These are phyloP conservation scores for Corydoras maculifer DNA, from an alignment of 2,113 vertebrate genomes.

Conservation along the genomic window DNA sequence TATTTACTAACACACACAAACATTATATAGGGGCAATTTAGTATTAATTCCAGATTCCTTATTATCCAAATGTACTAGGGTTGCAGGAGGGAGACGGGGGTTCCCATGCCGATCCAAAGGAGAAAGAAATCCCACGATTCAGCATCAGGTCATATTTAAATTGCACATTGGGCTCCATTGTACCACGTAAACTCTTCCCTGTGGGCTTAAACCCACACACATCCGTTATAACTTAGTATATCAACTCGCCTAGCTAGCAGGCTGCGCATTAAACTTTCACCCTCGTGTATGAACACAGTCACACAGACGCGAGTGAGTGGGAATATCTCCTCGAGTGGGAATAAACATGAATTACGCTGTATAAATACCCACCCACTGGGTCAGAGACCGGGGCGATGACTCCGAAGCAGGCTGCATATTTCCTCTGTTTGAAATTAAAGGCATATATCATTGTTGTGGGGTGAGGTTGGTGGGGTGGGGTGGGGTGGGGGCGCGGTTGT, in stretches of 20 bases:
- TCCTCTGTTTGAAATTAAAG: background rate
- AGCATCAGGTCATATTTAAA: too few relatives aligned
- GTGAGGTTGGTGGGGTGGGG: too few relatives aligned
- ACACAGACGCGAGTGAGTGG: background rate
- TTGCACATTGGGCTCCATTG: too few relatives aligned
- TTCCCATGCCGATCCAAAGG: too few relatives aligned
- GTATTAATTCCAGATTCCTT: too few relatives aligned
- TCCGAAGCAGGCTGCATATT: background rate
- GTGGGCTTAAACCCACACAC: background rate
- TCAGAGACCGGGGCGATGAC: background rate
- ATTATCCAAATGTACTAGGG: too few relatives aligned
- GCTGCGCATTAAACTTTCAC: background rate
- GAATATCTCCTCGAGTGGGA: slow-evolving; percentile 9
- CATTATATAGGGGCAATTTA: too few relatives aligned
- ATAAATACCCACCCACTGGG: background rate
- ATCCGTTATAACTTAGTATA: background rate
- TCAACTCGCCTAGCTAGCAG: background rate
- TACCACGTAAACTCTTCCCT: background rate
- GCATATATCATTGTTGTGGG: background rate
- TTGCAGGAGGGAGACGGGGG: too few relatives aligned
- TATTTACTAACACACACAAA: too few relatives aligned
- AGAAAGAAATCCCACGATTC: too few relatives aligned
- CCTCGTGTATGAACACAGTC: background rate
- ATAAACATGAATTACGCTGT: slow-evolving; percentile 3
- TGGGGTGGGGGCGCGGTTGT: too few relatives aligned